These are phyloP conservation scores for Berghia stephanieae DNA, from an alignment of 1,140 invertebrate genomes.

Conservation along the genomic window DNA sequence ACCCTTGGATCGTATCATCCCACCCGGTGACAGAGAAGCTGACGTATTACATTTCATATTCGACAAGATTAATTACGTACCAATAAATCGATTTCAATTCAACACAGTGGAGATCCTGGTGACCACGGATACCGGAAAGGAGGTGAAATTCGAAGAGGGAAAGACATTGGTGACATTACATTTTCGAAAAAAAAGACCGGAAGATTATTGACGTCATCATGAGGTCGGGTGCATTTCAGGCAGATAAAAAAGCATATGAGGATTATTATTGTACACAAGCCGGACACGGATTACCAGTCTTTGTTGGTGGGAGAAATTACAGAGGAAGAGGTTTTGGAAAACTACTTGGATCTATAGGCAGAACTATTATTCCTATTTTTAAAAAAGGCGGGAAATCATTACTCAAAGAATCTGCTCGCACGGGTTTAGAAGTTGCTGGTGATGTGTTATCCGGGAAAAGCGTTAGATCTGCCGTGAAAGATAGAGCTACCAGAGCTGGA, in stretches of 20 bases:
- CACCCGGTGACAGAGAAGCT: neutral
- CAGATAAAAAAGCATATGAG: neutral
- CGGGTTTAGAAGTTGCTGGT: neutral
- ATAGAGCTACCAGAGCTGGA: neutral
- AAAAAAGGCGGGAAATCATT: constrained; percentile 5
- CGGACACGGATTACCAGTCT: constrained; percentile 5
- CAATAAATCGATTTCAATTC: neutral
- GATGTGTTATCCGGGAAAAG: constrained; percentile 11
- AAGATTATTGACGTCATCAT: neutral
- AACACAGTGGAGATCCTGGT: constrained; percentile 18
- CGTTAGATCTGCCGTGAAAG: neutral
- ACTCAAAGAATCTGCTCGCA: neutral
- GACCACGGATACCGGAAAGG: constrained; percentile 17
- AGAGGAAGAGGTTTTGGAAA: neutral
- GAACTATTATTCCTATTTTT: neutral
- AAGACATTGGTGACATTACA: constrained; percentile 14
- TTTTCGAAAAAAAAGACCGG: neutral
- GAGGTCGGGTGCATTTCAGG: neutral
- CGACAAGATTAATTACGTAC: constrained; percentile 7
- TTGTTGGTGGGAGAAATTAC: neutral
- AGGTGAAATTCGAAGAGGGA: neutral
- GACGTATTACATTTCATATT: neutral
- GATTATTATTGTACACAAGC: constrained; percentile 1
- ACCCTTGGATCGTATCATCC: neutral
- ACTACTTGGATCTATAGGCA: neutral